Percentiles rank a stretch among this genome's conserved stretches.
Evolutionary conservation across 1,140 invertebrate genomes (phyloP).

Genomic region (Trichonephila inaurata): DNA sequence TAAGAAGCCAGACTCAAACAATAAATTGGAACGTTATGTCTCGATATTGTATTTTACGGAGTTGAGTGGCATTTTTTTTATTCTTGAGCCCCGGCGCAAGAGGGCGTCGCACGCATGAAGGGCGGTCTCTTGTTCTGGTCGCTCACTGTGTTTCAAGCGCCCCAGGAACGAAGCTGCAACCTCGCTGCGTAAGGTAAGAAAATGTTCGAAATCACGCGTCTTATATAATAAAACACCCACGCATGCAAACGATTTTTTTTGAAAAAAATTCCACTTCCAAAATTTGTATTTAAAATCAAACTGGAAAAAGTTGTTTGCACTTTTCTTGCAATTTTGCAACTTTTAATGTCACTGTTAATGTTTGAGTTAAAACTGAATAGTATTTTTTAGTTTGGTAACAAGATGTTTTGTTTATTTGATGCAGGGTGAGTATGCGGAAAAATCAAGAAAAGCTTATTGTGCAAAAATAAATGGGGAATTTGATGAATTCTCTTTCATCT

Average conservation of each 20-base stretch:
- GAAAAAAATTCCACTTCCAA: background rate
- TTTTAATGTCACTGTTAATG: too few relatives aligned
- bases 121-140: background rate
- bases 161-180: slow-evolving; percentile 24
- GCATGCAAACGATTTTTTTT: background rate
- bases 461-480: too few relatives aligned
- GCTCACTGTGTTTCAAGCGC: background rate
- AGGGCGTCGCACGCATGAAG: slow-evolving; percentile 19
- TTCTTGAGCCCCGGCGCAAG: background rate
- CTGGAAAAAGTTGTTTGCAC: too few relatives aligned
- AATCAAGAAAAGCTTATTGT: too few relatives aligned
- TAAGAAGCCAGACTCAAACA: too few relatives aligned
- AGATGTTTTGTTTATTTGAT: too few relatives aligned
- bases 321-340: too few relatives aligned
- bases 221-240: background rate
- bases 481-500: too few relatives aligned
- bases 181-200: slow-evolving; percentile 21
- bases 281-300: too few relatives aligned
- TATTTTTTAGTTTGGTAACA: too few relatives aligned
- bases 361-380: too few relatives aligned
- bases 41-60: background rate
- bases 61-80: background rate
- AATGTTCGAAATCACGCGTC: slow-evolving; percentile 2
- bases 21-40: background rate
- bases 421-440: too few relatives aligned